A percentile compares a stretch with the other conserved stretches of the same genome.
Conservation (phyloP, 2,888 invertebrate species). For the Griposia aprilina region DNA sequence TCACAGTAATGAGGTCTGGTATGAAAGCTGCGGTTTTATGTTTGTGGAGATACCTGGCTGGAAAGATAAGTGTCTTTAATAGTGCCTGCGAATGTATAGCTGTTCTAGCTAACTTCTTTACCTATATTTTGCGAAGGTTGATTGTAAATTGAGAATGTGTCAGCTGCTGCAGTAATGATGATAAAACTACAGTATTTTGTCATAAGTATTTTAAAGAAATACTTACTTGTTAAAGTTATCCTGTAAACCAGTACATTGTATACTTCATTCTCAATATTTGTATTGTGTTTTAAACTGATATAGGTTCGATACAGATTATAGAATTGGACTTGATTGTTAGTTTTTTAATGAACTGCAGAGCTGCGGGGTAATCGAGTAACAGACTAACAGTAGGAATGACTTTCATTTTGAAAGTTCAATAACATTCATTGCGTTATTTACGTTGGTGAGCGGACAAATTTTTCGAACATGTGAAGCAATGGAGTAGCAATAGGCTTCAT, state of each 20-base stretch:
- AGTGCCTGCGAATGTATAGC: background rate
- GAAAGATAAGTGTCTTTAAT: constrained; percentile 32
- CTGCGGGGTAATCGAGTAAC: background rate
- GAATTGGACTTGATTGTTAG: background rate
- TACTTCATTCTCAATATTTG: background rate
- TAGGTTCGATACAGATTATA: background rate
- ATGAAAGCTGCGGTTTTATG: constrained; percentile 49
- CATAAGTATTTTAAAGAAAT: background rate
- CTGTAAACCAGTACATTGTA: background rate
- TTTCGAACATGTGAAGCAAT: too few relatives aligned
- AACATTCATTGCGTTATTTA: too few relatives aligned
- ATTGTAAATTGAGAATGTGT: background rate
- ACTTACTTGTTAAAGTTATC: too few relatives aligned
- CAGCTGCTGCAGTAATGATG: background rate
- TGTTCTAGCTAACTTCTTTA: background rate
- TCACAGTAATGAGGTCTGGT: constrained; percentile 63
- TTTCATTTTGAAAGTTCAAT: too few relatives aligned
- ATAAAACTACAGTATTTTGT: background rate
- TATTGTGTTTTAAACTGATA: background rate
- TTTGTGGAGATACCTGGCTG: constrained; percentile 19
- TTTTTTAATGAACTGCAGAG: background rate
- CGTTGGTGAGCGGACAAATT: too few relatives aligned
- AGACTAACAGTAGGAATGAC: too few relatives aligned
- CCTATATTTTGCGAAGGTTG: background rate
- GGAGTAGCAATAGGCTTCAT: too few relatives aligned